Evolutionary conservation across 1,140 invertebrate species (phyloP), one percentile per base, ranked within the genome.

Genomic region (Delia radicum): DNA sequence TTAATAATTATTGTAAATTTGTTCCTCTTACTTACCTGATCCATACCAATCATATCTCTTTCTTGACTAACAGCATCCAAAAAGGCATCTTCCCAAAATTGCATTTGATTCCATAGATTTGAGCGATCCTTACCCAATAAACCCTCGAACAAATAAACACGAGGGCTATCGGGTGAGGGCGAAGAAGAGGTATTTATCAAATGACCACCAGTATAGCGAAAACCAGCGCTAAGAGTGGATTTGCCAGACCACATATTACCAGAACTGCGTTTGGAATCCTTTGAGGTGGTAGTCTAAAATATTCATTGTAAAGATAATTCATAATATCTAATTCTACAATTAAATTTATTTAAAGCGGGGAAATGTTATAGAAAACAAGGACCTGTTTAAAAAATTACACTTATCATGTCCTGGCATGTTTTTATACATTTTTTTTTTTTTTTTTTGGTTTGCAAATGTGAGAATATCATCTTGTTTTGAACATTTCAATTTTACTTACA

Each of bases 41-140:
- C 98, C 97, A 99, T 99, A 73, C 98, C 98, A 77, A 99, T 96
- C 90, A 99, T 96, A 85, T 99, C 98, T 72, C 98, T 89, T 86
- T 99, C 98, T 87, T 99, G 97, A 67, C 98, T 98, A 0, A 99
- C 98, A 0, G 98, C 97, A 88, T 99, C 98, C 27, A 99, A 88
- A 85, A 99, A 99, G 0, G 96, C 95, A 87, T 99, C 98, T 87
- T 99, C 98, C 98, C 98, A 99, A 87, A 99, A 99, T 83, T 99
- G 96, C 95, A 99, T 98, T 88, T 99, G 95, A 87, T 99, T 97
- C 98, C 98, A 99, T n/a, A 99, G 86, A 37, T 91, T 91, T 3
- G 94, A 94, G 78, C 96, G 81, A 78, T 89, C 87, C 77, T 89
- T 90, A 82, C 90, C 90, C 77, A 91, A 84, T 12, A 92, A 81